Conservation (phyloP, 2,113 vertebrate species). For the Hippocampus abdominalis region DNA sequence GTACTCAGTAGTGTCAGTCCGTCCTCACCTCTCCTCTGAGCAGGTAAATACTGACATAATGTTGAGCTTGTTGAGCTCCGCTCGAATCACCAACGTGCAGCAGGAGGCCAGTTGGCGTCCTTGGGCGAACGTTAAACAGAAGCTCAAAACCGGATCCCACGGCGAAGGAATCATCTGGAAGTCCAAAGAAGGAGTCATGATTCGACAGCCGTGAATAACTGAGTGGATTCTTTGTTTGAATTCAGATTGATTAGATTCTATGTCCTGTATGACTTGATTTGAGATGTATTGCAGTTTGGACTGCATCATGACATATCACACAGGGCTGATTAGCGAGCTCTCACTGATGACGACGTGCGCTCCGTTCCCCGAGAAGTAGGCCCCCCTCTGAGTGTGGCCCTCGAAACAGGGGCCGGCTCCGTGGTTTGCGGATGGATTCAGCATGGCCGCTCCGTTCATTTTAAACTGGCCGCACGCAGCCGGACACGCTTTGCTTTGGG, state of each 20-base stretch:
- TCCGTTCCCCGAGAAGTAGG: conserved; percentile 84
- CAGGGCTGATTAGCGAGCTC: conserved; percentile 7
- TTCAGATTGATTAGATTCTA: background rate
- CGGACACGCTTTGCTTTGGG: conserved; percentile 79
- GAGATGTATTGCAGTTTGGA: too few species aligned
- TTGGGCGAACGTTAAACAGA: conserved; percentile 79
- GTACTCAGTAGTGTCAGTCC: background rate
- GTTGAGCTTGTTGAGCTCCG: conserved; percentile 18
- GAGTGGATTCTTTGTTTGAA: background rate
- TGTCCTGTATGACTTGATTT: too few species aligned
- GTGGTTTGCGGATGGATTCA: conserved; percentile 63
- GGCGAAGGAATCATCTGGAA: conserved; percentile 74
- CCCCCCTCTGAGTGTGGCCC: conserved; percentile 74
- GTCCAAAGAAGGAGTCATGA: background rate
- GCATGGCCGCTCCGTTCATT: conserved; percentile 74
- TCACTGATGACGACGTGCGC: conserved; percentile 81
- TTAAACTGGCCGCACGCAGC: conserved; percentile 86
- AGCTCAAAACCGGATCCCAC: conserved; percentile 79
- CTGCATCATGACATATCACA: background rate
- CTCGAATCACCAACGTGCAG: conserved; percentile 73
- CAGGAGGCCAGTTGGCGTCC: conserved; percentile 74
- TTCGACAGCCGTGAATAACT: background rate
- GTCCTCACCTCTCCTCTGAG: conserved; percentile 79
- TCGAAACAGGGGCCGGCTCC: conserved; percentile 81
- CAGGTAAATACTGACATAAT: conserved; percentile 81